phyloP scores from a whole-genome alignment of 1,140 invertebrate species.

The Latrodectus geometricus region DNA sequence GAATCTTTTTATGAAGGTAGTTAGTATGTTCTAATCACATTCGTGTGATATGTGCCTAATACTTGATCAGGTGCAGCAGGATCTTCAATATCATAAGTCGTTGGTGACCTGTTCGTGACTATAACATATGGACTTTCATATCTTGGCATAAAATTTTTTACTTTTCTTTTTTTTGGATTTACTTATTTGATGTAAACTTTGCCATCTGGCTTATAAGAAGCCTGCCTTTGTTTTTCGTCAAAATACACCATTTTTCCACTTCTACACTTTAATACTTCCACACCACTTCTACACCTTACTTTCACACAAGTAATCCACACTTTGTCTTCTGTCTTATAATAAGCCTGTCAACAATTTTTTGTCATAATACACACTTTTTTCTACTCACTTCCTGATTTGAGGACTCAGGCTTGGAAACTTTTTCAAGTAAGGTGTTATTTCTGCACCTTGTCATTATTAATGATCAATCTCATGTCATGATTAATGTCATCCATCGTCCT shows the following conservation, averaged over 20 bases:
- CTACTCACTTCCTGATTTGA: not conserved
- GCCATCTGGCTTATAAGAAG: no score
- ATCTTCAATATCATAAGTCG: slow-evolving; percentile 66
- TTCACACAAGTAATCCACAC: no score
- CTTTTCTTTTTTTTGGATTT: no score
- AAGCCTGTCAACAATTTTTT: not conserved
- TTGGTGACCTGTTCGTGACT: not conserved
- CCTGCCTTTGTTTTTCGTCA: no score
- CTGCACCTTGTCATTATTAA: not conserved
- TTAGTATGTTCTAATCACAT: no score
- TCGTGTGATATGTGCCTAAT: not conserved
- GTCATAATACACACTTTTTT: not conserved
- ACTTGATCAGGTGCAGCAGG: slow-evolving; percentile 62
- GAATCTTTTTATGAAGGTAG: no score
- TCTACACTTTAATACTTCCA: no score
- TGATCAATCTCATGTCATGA: not conserved
- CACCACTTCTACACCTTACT: no score
- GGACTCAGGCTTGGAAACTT: not conserved
- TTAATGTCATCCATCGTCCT: not conserved
- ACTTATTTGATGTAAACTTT: no score
- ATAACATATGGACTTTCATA: not conserved
- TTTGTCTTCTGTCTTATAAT: not conserved
- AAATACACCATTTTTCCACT: no score
- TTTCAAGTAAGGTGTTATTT: not conserved
- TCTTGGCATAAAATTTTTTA: not conserved